Conservation (phyloP, 64 coral and sea anemone species). For the Astreopora myriophthalma region DNA sequence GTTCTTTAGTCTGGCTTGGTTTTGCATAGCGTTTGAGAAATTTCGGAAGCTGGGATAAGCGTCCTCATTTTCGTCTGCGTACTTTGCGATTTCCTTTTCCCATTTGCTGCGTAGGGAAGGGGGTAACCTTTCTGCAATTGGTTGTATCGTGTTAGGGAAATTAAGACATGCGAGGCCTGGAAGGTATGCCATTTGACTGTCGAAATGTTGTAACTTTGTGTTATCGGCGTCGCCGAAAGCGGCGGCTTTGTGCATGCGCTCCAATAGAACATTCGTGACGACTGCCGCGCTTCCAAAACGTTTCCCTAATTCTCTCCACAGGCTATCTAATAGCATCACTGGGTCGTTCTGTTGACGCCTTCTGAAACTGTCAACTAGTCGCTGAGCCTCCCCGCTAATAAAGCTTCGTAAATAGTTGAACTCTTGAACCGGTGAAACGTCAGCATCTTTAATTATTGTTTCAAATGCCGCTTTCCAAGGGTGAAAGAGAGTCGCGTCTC, state of each 20-base stretch:
- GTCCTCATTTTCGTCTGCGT: no score
- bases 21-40: conserved; percentile 33
- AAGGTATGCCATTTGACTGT: not conserved
- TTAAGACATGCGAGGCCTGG: conserved; percentile 24
- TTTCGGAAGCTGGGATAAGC: not conserved
- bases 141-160: no score
- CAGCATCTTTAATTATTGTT: not conserved
- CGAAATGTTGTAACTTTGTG: not conserved
- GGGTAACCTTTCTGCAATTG: no score
- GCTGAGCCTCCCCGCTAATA: not conserved
- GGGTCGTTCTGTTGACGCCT: conserved; percentile 6
- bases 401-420: conserved; percentile 35
- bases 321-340: not conserved
- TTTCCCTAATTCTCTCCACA: conserved; percentile 24
- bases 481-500: conserved; percentile 49
- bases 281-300: conserved; percentile 29
- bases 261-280: conserved; percentile 6
- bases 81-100: no score
- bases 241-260: conserved; percentile 17
- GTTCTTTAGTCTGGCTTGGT: conserved; percentile 2
- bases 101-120: no score
- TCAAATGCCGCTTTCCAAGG: conserved; percentile 41
- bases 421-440: not conserved
- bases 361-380: conserved; percentile 35
- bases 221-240: not conserved